These are phyloP conservation scores for Itoplectis maculator DNA, from an alignment of 2,888 invertebrate species.

Conservation along the genomic window DNA sequence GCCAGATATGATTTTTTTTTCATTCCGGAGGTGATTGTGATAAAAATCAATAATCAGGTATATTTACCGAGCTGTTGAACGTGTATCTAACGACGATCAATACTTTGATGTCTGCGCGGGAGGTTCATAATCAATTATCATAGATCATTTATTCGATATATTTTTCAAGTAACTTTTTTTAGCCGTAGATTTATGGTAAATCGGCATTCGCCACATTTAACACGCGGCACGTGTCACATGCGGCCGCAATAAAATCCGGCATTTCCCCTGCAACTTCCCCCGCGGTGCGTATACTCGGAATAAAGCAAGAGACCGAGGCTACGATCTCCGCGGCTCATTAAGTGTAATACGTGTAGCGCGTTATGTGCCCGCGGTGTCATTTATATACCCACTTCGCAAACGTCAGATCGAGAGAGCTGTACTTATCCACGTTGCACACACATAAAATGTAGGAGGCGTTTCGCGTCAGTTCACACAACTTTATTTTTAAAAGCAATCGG, in stretches of 20 bases:
- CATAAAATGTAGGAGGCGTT: too few relatives aligned
- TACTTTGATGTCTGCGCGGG: not conserved
- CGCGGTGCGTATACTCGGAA: slow-evolving; percentile 2
- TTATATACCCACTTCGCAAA: slow-evolving; percentile 14
- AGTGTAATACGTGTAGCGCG: slow-evolving; percentile 46
- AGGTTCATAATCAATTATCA: not conserved
- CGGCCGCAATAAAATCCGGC: not conserved
- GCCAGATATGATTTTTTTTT: slow-evolving; percentile 1
- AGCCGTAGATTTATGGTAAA: not conserved
- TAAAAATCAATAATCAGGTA: not conserved
- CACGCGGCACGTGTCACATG: not conserved
- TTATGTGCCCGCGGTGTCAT: slow-evolving; percentile 13
- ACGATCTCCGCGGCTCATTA: slow-evolving; percentile 35
- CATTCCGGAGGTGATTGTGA: not conserved
- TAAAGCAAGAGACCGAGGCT: slow-evolving; percentile 35
- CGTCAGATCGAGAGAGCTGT: not conserved
- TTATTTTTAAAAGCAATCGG: too few relatives aligned
- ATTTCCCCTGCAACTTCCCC: not conserved
- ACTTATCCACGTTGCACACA: not conserved
- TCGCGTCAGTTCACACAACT: too few relatives aligned
- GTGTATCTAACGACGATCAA: not conserved
- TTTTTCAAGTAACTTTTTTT: too few relatives aligned
- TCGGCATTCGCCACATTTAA: not conserved
- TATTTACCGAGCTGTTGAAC: not conserved
- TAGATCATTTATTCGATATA: too few relatives aligned